Base-by-base conservation (phyloP, 2,113 vertebrate genomes). In the Sapajus apella region DNA sequence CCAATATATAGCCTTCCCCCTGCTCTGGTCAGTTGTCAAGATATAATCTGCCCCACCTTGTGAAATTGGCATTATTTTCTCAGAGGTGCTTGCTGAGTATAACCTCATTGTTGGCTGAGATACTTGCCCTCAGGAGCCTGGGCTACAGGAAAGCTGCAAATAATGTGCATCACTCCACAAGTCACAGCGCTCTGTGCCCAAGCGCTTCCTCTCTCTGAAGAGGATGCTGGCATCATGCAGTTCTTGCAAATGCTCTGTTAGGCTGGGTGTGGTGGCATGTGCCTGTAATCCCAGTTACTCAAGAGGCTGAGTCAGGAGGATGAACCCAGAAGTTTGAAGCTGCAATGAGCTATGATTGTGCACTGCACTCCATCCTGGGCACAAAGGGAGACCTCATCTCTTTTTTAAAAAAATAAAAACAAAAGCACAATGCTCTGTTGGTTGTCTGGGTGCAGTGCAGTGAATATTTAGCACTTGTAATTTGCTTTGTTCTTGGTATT, bases 401-500 rank as follows among this genome's bases (percentile, higher is more conserved):
- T 18, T 35, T 64, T 30, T 64, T 13, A 9, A 58, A 58, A 58
- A 58, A 58, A 58, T 8, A 23, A 58, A 58, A 32, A 64, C 27
- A 64, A 61, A 61, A 32, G 30, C 5, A 13, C 61, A 64, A 64
- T 13, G 75, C 35, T 30, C 66, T 94, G 20, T 66, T 64, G 47
- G 20, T 88, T 94, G 35, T 81, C 91, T 87, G 64, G 81, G 14
- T 52, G 52, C 16, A 52, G 14, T 14, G 2, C 76, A 64, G 64
- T 77, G 61, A 93, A 84, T 52, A 55, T 90, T 87, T 84, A 66
- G 43, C 43, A 61, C 83, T 96, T 85, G 3, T 75, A 77, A 85
- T 96, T 93, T 92, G 84, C 77, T 87, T 96, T 95, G 73, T 88
- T 96, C 61, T 93, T 56, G 50, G 47, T 64, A 55, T 92, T 80